phyloP scores from a whole-genome alignment of 2,113 vertebrate species.

The Dicrurus megarhynchus region DNA sequence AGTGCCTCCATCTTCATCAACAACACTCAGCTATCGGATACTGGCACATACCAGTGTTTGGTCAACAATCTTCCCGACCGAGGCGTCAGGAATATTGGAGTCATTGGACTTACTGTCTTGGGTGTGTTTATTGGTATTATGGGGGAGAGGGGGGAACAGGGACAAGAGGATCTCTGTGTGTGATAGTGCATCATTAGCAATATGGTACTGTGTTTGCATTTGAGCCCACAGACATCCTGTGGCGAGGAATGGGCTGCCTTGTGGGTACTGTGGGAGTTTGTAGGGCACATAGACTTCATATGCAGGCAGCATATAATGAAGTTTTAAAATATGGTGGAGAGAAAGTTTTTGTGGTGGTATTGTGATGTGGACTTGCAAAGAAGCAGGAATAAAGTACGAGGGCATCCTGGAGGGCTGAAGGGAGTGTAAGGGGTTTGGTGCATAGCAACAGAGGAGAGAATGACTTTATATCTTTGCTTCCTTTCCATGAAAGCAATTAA shows the following conservation, averaged over 20 bases:
- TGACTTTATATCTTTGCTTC: neutral
- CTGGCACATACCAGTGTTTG: constrained; percentile 98
- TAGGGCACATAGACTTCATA: neutral
- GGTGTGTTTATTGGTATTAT: constrained; percentile 75
- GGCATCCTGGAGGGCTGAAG: neutral
- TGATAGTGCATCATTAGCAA: neutral
- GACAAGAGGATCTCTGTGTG: neutral
- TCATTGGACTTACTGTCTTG: constrained; percentile 94
- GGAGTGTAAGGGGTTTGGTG: neutral
- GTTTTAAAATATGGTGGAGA: neutral
- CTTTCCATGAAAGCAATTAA: neutral
- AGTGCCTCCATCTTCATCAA: constrained; percentile 99
- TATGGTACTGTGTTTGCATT: neutral
- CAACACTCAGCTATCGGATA: constrained; percentile 95
- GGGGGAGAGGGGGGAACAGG: neutral
- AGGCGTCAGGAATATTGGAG: constrained; percentile 92
- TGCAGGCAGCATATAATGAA: neutral
- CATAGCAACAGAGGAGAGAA: neutral
- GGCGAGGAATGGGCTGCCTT: neutral
- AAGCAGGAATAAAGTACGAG: neutral
- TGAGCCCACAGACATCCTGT: neutral
- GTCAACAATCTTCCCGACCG: constrained; percentile 97
- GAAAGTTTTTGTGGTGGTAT: neutral
- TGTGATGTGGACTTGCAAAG: neutral
- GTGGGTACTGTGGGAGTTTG: neutral